Conservation (phyloP, 2,113 vertebrate species). For the Myrmophylax atrothorax region DNA sequence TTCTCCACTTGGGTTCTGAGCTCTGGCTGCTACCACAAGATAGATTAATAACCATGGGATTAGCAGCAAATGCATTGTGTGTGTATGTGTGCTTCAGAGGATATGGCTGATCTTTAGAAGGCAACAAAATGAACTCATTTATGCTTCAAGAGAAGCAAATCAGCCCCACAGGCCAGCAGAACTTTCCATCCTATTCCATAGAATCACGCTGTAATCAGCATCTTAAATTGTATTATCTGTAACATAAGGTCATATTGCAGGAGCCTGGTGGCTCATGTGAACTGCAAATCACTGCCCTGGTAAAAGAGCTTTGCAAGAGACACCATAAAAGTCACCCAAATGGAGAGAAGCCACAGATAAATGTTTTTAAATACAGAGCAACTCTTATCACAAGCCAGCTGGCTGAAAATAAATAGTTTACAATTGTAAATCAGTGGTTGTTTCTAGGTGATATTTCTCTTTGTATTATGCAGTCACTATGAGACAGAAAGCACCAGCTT, state of each 20-base stretch:
- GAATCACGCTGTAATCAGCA: neutral
- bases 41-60: neutral
- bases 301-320: conserved; percentile 19
- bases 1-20: neutral
- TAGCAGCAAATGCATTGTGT: neutral
- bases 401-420: neutral
- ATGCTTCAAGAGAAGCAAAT: neutral
- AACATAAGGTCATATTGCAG: conserved; percentile 26
- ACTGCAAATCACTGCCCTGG: conserved; percentile 18
- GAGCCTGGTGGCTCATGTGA: neutral
- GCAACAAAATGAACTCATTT: neutral
- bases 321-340: neutral
- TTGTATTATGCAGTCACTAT: neutral
- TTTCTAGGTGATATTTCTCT: neutral
- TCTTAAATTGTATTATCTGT: conserved; percentile 55
- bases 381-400: neutral
- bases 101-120: neutral
- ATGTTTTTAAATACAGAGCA: neutral
- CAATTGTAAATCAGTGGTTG: neutral
- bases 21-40: neutral
- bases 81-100: neutral
- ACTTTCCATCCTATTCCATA: conserved; percentile 43
- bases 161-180: neutral
- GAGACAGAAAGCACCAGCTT: neutral
- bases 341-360: neutral